These are phyloP conservation scores for Furcula furcula DNA, from an alignment of 2,888 invertebrate genomes.

Conservation along the genomic window DNA sequence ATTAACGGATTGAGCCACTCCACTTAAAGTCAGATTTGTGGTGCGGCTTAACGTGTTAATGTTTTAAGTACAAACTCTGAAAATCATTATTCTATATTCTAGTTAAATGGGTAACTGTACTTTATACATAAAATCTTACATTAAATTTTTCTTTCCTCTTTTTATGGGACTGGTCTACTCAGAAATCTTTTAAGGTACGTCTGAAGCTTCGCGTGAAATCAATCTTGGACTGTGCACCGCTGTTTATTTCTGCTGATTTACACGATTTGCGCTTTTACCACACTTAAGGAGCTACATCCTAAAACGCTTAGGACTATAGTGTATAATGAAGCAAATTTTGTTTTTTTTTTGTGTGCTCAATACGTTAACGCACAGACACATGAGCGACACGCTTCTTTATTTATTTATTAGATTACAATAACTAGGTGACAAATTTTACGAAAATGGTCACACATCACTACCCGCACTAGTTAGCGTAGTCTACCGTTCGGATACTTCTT, in stretches of 20 bases:
- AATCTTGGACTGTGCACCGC: conserved; percentile 49
- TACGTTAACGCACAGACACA: conserved; percentile 25
- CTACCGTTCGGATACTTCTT: no score
- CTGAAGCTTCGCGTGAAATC: conserved; percentile 59
- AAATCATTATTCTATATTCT: no score
- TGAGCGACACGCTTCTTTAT: conserved; percentile 30
- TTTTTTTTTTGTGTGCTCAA: conserved; percentile 26
- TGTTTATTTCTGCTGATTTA: conserved; percentile 53
- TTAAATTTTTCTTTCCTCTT: conserved; percentile 67
- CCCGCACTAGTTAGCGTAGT: no score
- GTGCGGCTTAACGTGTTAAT: no score
- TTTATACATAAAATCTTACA: conserved; percentile 32
- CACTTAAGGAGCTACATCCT: conserved; percentile 53
- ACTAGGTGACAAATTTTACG: no score
- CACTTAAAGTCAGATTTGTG: no score
- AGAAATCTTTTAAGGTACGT: conserved; percentile 80
- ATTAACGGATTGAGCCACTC: no score
- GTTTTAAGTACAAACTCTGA: no score
- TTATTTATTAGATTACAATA: no score
- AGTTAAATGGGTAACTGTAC: conserved; percentile 21
- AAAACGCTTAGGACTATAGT: conserved; percentile 47
- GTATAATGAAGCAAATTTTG: conserved; percentile 23
- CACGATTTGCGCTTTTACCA: conserved; percentile 62
- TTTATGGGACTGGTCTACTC: conserved; percentile 73
- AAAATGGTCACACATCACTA: no score